These are phyloP conservation scores for Taxidea taxus DNA, from an alignment of 2,113 vertebrate genomes.

Conservation along the genomic window DNA sequence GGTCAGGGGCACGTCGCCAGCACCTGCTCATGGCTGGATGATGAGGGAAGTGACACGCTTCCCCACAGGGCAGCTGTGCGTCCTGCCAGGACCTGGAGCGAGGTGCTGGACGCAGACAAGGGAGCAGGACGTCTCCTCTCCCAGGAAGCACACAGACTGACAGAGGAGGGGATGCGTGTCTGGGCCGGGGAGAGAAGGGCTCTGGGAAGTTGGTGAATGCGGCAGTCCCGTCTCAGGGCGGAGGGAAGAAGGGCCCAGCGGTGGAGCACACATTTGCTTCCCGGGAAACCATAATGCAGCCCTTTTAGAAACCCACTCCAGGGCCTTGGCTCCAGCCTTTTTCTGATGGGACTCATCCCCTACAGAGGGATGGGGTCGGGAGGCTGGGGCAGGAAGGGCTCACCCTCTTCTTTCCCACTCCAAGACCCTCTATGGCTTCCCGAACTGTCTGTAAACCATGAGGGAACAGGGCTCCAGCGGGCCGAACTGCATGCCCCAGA, in stretches of 20 bases:
- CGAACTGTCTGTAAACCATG: neutral
- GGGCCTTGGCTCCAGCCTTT: neutral
- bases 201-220: neutral
- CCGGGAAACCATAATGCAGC: neutral
- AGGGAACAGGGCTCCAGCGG: rapidly evolving
- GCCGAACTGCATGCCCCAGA: rapidly evolving
- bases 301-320: neutral
- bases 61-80: neutral
- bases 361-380: no score
- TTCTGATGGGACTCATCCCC: neutral
- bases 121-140: neutral
- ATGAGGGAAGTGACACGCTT: neutral
- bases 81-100: neutral
- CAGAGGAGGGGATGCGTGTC: neutral
- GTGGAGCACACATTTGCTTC: neutral
- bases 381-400: neutral
- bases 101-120: neutral
- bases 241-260: neutral
- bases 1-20: neutral
- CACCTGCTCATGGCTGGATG: neutral
- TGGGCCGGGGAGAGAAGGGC: neutral
- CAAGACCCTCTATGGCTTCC: neutral
- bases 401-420: neutral
- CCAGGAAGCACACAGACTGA: rapidly evolving
- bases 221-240: neutral